Evolutionary conservation across 2,797 vertebrate species (phyloP), one percentile per base, ranked within the genome.

Genomic region (Eulemur rubriventer): DNA sequence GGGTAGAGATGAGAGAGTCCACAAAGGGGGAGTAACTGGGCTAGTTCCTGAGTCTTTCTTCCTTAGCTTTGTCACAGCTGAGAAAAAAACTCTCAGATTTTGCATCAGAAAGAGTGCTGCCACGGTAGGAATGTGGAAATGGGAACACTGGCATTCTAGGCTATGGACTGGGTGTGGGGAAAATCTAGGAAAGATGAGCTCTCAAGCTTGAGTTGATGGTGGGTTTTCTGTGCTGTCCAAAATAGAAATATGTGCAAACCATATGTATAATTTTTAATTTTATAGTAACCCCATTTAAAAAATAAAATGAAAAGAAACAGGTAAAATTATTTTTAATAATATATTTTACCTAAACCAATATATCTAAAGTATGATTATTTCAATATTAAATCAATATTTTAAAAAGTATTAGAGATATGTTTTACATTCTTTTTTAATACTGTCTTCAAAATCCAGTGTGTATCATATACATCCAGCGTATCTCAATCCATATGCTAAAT

Each of bases 261-360:
- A 63, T 14, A 14, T 4, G 50, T 69, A 2, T n/a, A 24, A 63
- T 59, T 41, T 65, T 18, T 35, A 69, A 52, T 91, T 78, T 88
- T 79, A 50, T 67, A 79, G 26, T 57, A 78, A 81, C 26, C 35
- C 92, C n/a, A n/a, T 43, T 48, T 88, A 33, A 38, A 79, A 63
- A 67, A 35, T 35, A n/a, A 73, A 57, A 30, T 50, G 69, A 95
- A 82, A 61, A 91, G 28, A 85, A 86, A 80, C 28, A 76, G 33
- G 48, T 73, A 61, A 94, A 69, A 84, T 80, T 81, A 69, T 88
- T 86, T 93, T 76, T 79, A 72, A 52, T 59, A 90, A 35, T 69
- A 48, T 50, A 28, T 26, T 50, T 92, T 95, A 73, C n/a, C 30
- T 81, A 92, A 89, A 50, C 43, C 69, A 85, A 4, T 59, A 35